These are phyloP conservation scores for Galeopterus variegatus DNA, from an alignment of 2,113 vertebrate genomes.

Conservation along the genomic window DNA sequence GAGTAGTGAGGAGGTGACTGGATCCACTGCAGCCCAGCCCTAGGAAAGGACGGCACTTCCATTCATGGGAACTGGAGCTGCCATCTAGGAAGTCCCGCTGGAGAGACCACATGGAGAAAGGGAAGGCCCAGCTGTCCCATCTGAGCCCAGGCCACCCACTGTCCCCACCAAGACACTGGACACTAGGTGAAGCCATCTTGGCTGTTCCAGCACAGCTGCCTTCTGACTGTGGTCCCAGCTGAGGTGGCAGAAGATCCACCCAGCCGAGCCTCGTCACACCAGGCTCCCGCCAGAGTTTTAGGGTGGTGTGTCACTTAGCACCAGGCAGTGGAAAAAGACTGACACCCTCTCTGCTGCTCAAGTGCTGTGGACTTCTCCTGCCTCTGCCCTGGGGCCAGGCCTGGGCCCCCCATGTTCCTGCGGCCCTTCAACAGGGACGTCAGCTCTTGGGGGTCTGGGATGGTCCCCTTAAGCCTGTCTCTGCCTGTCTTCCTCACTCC, in stretches of 20 bases:
- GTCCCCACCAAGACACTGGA: background rate
- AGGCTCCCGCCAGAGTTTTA: too few relatives aligned
- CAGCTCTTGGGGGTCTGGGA: background rate
- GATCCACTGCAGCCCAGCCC: rapidly evolving
- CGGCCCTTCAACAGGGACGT: background rate
- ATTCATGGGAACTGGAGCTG: background rate
- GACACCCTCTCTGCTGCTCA: too few relatives aligned
- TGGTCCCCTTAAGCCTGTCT: background rate
- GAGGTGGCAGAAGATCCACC: background rate
- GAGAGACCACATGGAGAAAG: background rate
- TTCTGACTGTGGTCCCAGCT: background rate
- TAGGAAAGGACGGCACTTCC: background rate
- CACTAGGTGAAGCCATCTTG: background rate
- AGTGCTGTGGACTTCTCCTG: background rate
- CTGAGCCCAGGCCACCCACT: background rate
- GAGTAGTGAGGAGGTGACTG: background rate
- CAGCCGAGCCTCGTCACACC: background rate
- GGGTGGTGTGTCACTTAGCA: too few relatives aligned
- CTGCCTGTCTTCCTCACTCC: background rate
- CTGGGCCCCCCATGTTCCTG: background rate
- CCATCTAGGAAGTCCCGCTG: background rate
- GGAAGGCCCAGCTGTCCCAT: background rate
- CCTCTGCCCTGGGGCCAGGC: background rate
- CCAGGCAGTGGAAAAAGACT: too few relatives aligned
- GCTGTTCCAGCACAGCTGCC: background rate